Conservation (phyloP, 1,140 invertebrate genomes). For the Cotesia vestalis region DNA sequence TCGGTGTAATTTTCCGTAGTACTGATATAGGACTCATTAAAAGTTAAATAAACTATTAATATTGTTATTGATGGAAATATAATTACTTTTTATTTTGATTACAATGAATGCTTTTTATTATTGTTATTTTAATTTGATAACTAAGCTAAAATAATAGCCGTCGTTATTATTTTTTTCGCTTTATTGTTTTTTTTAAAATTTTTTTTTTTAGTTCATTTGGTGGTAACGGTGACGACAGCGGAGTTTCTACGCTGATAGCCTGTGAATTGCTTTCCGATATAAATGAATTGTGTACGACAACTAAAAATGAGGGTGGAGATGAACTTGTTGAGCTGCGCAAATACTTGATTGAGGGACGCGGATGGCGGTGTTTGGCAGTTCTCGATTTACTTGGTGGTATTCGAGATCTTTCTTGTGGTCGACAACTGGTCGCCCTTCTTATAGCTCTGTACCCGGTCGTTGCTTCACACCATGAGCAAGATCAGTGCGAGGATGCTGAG, state of each 20-base stretch:
- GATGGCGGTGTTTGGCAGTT: conserved; percentile 71
- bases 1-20: conserved; percentile 12
- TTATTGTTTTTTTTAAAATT: conserved; percentile 32
- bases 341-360: conserved; percentile 69
- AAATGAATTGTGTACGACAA: conserved; percentile 66
- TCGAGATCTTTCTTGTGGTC: conserved; percentile 69
- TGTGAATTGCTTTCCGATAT: conserved; percentile 73
- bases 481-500: neutral
- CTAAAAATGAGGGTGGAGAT: conserved; percentile 52
- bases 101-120: too few species aligned
- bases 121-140: too few species aligned
- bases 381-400: conserved; percentile 68
- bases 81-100: too few species aligned
- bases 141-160: too few species aligned
- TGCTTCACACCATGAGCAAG: conserved; percentile 42
- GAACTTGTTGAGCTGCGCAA: conserved; percentile 64
- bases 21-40: neutral
- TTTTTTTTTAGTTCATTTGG: conserved; percentile 49
- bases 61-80: too few species aligned
- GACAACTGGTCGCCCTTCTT: conserved; percentile 70
- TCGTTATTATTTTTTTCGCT: too few species aligned
- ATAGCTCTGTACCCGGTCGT: conserved; percentile 69
- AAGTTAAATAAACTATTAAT: too few species aligned
- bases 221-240: conserved; percentile 58
- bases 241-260: conserved; percentile 68